phyloP scores from a whole-genome alignment of 2,797 vertebrate genomes.

The Cynodonichthys magdalenae region DNA sequence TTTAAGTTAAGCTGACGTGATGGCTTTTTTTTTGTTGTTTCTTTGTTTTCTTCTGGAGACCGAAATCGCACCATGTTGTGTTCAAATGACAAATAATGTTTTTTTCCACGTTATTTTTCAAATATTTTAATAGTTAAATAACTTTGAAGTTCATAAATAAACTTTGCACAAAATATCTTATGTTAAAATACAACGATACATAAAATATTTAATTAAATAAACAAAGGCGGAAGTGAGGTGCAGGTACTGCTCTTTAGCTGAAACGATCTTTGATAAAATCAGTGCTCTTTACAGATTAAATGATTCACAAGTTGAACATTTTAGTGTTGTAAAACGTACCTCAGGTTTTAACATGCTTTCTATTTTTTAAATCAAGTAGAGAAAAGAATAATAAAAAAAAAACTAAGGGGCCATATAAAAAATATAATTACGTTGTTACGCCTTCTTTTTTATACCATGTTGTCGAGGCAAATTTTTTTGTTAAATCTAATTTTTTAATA shows the following conservation, averaged over 20 bases:
- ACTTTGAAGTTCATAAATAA: no score
- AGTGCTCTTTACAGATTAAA: background rate
- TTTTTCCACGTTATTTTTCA: no score
- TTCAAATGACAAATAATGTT: no score
- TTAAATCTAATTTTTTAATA: no score
- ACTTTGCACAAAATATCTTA: no score
- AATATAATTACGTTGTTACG: no score
- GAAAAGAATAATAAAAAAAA: no score
- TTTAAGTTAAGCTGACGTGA: background rate
- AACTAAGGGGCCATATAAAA: no score
- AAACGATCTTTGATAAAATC: background rate
- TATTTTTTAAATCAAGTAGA: background rate
- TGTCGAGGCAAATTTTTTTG: no score
- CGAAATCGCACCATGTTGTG: background rate
- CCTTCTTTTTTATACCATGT: no score
- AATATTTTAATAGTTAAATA: no score
- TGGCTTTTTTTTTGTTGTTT: background rate
- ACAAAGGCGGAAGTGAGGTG: slow-evolving; percentile 2
- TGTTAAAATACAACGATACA: no score
- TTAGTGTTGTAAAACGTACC: background rate
- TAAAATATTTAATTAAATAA: background rate
- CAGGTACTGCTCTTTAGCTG: background rate
- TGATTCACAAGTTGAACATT: background rate
- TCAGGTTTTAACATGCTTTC: background rate
- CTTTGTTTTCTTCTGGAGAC: background rate